Evolutionary conservation across 2,113 vertebrate genomes (phyloP).

Genomic region (Thryonomys swinderianus): DNA sequence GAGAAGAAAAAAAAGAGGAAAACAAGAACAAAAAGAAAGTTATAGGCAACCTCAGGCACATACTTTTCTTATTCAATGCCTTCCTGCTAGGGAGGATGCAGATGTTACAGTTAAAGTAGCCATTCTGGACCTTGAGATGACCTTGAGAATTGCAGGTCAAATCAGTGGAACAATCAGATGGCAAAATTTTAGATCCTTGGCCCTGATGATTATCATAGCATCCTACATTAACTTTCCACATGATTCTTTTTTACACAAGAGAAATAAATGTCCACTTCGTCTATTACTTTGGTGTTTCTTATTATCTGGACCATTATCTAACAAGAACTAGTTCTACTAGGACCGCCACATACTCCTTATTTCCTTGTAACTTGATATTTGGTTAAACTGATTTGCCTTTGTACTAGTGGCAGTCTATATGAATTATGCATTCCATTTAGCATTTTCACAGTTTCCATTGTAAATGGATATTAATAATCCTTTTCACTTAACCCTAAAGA

Average conservation of each 20-base stretch:
- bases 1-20: no score
- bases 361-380: slow-evolving; percentile 72
- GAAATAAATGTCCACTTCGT: slow-evolving; percentile 56
- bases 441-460: slow-evolving; percentile 70
- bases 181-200: neutral
- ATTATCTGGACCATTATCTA: slow-evolving; percentile 45
- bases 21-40: no score
- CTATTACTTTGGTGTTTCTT: slow-evolving; percentile 54
- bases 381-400: slow-evolving; percentile 68
- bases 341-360: slow-evolving; percentile 17
- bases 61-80: neutral
- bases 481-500: slow-evolving; percentile 79
- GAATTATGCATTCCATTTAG: slow-evolving; percentile 80
- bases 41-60: neutral
- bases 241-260: neutral
- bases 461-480: slow-evolving; percentile 76
- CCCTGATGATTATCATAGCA: neutral
- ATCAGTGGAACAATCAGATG: neutral
- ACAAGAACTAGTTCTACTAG: slow-evolving; percentile 51
- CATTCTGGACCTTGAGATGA: slow-evolving; percentile 3
- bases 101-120: neutral
- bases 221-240: slow-evolving; percentile 7
- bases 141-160: neutral
- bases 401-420: slow-evolving; percentile 65
- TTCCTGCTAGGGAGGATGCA: neutral